Conservation (phyloP, 2,113 vertebrate genomes). For the Neogale vison region DNA sequence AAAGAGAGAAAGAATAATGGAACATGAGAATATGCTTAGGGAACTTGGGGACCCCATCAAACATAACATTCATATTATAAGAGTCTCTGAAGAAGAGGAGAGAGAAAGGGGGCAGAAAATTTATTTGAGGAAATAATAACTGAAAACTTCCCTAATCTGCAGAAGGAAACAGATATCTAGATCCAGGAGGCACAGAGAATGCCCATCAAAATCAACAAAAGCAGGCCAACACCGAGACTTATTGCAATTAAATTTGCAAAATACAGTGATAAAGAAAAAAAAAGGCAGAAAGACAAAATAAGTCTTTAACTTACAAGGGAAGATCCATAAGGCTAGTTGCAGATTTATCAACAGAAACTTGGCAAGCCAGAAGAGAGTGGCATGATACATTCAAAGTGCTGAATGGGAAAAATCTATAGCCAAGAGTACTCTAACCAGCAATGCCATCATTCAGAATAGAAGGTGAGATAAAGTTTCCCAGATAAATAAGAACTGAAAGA, state of each 20-base stretch:
- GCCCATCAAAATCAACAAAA: neutral
- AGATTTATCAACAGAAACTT: neutral
- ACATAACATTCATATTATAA: too few relatives aligned
- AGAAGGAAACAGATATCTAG: too few relatives aligned
- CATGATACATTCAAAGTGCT: too few relatives aligned
- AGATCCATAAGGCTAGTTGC: neutral
- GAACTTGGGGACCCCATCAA: too few relatives aligned
- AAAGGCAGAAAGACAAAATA: neutral
- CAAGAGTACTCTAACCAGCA: neutral
- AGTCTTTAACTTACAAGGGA: neutral
- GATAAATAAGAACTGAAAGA: neutral
- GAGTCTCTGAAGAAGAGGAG: too few relatives aligned
- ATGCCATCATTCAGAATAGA: neutral
- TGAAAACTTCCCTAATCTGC: too few relatives aligned
- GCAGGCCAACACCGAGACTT: neutral
- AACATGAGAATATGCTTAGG: neutral
- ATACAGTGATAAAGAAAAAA: neutral
- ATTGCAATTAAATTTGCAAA: neutral
- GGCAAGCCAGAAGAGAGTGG: too few relatives aligned
- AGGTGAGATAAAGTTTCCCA: neutral
- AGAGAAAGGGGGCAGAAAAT: too few relatives aligned
- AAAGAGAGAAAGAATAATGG: neutral
- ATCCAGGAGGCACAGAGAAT: neutral
- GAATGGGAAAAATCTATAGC: too few relatives aligned
- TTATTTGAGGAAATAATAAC: too few relatives aligned